These are phyloP conservation scores for Artemia franciscana DNA, from an alignment of 1,140 invertebrate species.

Conservation along the genomic window DNA sequence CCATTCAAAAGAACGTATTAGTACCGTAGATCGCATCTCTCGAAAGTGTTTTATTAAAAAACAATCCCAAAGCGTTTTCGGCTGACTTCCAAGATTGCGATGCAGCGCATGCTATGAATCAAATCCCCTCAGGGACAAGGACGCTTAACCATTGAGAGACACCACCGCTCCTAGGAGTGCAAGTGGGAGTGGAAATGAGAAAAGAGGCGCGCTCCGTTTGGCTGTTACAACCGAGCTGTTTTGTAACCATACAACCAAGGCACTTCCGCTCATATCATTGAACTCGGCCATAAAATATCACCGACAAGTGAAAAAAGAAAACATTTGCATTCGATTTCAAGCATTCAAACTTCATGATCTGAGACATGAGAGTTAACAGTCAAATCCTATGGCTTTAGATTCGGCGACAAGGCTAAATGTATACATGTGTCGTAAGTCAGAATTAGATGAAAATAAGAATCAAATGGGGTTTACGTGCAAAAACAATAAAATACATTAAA, in stretches of 20 bases:
- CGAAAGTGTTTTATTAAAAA: no score
- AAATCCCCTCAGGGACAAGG: not conserved
- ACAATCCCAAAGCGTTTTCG: not conserved
- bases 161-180: not conserved
- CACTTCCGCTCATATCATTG: not conserved
- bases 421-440: no score
- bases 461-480: no score
- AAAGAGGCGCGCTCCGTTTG: not conserved
- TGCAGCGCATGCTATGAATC: not conserved
- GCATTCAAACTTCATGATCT: no score
- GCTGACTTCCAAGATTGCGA: not conserved
- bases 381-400: no score
- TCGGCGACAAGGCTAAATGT: no score
- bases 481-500: no score
- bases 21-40: no score
- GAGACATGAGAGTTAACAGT: no score
- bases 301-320: not conserved
- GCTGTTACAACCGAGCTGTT: not conserved
- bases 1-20: no score
- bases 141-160: not conserved
- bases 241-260: not conserved
- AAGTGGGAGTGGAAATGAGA: not conserved
- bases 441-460: no score
- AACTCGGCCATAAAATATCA: not conserved
- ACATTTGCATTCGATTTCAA: no score